Conservation (phyloP, 2,797 vertebrate species). For the Syngnathus rostellatus region DNA sequence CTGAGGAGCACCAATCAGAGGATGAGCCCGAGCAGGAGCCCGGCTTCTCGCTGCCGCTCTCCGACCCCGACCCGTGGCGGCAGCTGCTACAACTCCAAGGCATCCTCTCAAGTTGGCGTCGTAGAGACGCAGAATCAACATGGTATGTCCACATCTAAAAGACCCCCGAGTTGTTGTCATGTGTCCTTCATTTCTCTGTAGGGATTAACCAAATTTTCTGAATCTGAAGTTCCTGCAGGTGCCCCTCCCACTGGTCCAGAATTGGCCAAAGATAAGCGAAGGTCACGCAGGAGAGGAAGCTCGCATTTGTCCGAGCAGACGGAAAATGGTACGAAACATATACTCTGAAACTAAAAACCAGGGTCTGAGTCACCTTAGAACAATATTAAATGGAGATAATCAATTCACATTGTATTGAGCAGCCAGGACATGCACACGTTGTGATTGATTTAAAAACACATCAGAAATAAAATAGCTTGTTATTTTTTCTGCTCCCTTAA, state of each 20-base stretch:
- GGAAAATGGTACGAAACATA: constrained; percentile 30
- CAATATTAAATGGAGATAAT: neutral
- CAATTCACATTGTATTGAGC: neutral
- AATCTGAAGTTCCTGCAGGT: constrained; percentile 13
- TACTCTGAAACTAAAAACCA: neutral
- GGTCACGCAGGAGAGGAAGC: constrained; percentile 14
- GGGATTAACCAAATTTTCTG: too few relatives aligned
- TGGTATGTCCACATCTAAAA: constrained; percentile 22
- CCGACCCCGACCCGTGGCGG: neutral
- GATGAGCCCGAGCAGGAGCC: neutral
- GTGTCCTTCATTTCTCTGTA: too few relatives aligned
- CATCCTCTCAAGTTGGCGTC: neutral
- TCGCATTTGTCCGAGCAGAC: neutral
- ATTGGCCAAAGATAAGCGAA: constrained; percentile 26
- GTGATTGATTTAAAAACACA: too few relatives aligned
- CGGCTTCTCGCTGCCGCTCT: neutral
- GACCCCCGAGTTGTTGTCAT: too few relatives aligned
- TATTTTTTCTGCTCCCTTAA: too few relatives aligned
- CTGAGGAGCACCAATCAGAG: neutral
- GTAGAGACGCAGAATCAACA: constrained; percentile 5
- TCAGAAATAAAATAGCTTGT: too few relatives aligned
- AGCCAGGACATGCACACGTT: neutral
- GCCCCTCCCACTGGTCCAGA: constrained; percentile 36
- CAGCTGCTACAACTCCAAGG: neutral
- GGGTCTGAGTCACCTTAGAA: too few relatives aligned